Evolutionary conservation across 2,888 invertebrate genomes (phyloP).

Genomic region (Brachypalpus laphriformis): DNA sequence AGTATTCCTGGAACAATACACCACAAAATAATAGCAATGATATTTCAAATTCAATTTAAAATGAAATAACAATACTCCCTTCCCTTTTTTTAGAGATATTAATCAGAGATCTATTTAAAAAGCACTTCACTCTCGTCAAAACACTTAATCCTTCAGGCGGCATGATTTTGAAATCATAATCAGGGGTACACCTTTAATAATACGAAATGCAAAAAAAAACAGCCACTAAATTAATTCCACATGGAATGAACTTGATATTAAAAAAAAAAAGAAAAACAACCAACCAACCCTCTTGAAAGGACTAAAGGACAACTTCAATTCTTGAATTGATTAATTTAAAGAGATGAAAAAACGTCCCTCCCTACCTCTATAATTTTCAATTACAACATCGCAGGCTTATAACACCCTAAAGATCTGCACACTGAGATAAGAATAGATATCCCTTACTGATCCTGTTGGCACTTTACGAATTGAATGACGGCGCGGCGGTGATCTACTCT

Average conservation of each 20-base stretch:
- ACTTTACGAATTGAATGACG: conserved; percentile 44
- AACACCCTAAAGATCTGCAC: conserved; percentile 67
- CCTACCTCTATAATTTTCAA: conserved; percentile 49
- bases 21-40: not conserved
- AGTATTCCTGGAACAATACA: no score
- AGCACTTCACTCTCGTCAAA: conserved; percentile 63
- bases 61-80: not conserved
- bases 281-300: conserved; percentile 34
- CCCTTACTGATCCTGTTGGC: conserved; percentile 70
- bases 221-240: conserved; percentile 49
- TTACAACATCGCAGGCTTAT: conserved; percentile 68
- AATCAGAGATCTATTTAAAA: conserved; percentile 62
- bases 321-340: conserved; percentile 62
- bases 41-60: not conserved
- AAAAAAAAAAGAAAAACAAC: conserved; percentile 42
- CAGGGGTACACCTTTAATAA: conserved; percentile 46
- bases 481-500: conserved; percentile 22
- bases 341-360: not conserved
- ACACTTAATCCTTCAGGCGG: conserved; percentile 47
- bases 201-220: not conserved
- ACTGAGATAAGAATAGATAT: conserved; percentile 58
- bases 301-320: conserved; percentile 55
- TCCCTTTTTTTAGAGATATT: conserved; percentile 24
- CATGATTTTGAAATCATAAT: conserved; percentile 51
- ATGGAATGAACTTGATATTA: conserved; percentile 30